phyloP scores from a whole-genome alignment of 2,888 invertebrate genomes.

The Neoitamus cyanurus region DNA sequence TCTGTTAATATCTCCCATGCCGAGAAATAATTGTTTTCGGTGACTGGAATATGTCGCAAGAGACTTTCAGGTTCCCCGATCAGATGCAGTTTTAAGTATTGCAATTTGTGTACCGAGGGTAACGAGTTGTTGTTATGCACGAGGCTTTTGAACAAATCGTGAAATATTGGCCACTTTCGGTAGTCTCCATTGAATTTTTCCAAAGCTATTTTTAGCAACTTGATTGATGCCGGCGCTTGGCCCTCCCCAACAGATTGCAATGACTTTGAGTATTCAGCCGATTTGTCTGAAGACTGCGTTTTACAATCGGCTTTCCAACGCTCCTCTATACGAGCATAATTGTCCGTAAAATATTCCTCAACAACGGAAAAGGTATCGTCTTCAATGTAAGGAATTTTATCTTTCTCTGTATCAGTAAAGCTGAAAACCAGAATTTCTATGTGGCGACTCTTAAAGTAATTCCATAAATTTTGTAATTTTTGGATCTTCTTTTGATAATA shows the following conservation, averaged over 20 bases:
- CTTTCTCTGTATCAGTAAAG: not conserved
- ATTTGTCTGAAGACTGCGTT: too few species aligned
- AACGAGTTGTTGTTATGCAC: too few species aligned
- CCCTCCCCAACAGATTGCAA: not conserved
- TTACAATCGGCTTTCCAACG: not conserved
- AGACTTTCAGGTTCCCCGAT: too few species aligned
- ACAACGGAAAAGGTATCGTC: not conserved
- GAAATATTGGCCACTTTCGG: slow-evolving; percentile 36
- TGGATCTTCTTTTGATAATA: not conserved
- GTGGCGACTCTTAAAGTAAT: not conserved
- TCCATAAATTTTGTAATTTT: not conserved
- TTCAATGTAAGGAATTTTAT: not conserved
- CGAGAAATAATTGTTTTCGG: too few species aligned
- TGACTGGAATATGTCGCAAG: too few species aligned
- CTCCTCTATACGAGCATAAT: not conserved
- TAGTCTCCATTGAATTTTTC: slow-evolving; percentile 46
- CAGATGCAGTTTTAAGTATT: too few species aligned
- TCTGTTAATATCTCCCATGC: too few species aligned
- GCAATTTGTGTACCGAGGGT: too few species aligned
- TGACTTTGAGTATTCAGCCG: too few species aligned
- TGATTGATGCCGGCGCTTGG: not conserved
- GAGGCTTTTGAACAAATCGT: not conserved
- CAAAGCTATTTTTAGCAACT: not conserved
- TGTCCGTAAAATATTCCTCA: not conserved
- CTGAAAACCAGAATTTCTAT: not conserved